Percentiles rank a stretch among this genome's conserved stretches.
Evolutionary conservation across 2,888 invertebrate genomes (phyloP).

Genomic region (Heteropelma amictum): DNA sequence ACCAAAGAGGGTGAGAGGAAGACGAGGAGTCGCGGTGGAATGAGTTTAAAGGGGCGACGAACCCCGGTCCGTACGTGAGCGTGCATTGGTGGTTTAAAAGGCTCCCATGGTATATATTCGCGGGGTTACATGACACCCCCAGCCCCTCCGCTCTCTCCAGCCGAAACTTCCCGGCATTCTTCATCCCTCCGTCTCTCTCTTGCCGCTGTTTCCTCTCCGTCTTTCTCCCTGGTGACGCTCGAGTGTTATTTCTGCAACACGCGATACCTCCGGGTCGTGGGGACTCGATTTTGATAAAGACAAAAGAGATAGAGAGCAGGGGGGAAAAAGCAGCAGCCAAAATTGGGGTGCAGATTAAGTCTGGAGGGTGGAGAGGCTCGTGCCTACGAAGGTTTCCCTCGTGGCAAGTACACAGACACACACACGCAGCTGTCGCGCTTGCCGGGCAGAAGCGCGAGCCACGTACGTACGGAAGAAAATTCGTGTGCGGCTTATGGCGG

Average conservation of each 20-base stretch:
- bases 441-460: constrained; percentile 70
- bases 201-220: constrained; percentile 13
- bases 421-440: constrained; percentile 64
- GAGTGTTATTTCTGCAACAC: constrained; percentile 18
- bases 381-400: constrained; percentile 44
- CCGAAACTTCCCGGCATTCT: constrained; percentile 35
- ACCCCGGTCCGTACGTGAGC: constrained; percentile 58
- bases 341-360: constrained; percentile 43
- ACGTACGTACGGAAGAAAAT: constrained; percentile 27
- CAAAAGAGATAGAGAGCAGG: not conserved
- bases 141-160: constrained; percentile 47
- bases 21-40: constrained; percentile 48
- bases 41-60: constrained; percentile 72
- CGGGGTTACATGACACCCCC: constrained; percentile 7
- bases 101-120: constrained; percentile 75
- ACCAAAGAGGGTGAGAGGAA: constrained; percentile 34
- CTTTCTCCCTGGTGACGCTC: constrained; percentile 18
- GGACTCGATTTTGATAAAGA: constrained; percentile 19
- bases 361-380: constrained; percentile 54
- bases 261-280: too few species aligned
- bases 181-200: not conserved
- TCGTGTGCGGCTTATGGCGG: not conserved
- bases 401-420: constrained; percentile 55
- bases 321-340: constrained; percentile 36
- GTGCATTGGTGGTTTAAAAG: constrained; percentile 77